Evolutionary conservation across 2,888 invertebrate species (phyloP).

Genomic region (Argyresthia albistria): DNA sequence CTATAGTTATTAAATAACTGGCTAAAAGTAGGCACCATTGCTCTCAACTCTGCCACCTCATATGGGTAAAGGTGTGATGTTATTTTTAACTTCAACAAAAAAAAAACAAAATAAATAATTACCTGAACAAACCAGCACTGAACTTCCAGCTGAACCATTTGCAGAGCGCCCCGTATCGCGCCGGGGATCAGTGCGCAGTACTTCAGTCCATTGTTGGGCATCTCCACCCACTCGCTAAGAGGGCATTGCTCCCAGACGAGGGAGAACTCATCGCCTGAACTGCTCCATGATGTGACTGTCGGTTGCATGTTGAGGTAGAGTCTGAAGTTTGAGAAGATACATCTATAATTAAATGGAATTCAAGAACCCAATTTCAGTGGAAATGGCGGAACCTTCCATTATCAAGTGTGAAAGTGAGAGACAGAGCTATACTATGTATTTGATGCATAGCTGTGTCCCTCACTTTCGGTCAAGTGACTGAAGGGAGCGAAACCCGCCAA

Average conservation of each 20-base stretch:
- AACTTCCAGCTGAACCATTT: constrained; percentile 99
- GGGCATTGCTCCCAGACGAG: constrained; percentile 96
- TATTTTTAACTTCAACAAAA: background rate
- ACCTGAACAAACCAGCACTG: constrained; percentile 92
- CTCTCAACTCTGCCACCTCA: no score
- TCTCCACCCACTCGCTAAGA: constrained; percentile 96
- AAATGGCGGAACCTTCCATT: no score
- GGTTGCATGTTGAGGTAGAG: constrained; percentile 94
- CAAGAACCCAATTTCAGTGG: no score
- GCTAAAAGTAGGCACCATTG: no score
- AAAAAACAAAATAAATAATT: constrained; percentile 6
- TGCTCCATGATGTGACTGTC: constrained; percentile 94
- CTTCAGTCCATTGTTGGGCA: constrained; percentile 88
- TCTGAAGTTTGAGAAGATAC: constrained; percentile 33
- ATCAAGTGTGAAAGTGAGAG: no score
- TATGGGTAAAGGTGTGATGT: no score
- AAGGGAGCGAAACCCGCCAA: no score
- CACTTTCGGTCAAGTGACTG: no score
- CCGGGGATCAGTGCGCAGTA: constrained; percentile 96
- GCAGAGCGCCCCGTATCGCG: constrained; percentile 92
- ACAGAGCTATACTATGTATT: no score
- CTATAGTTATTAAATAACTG: no score
- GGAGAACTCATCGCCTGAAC: constrained; percentile 96
- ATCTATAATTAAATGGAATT: no score
- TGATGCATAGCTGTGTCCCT: no score